Conservation (phyloP, 2,797 vertebrate species). For the Crypturellus tataupa region DNA sequence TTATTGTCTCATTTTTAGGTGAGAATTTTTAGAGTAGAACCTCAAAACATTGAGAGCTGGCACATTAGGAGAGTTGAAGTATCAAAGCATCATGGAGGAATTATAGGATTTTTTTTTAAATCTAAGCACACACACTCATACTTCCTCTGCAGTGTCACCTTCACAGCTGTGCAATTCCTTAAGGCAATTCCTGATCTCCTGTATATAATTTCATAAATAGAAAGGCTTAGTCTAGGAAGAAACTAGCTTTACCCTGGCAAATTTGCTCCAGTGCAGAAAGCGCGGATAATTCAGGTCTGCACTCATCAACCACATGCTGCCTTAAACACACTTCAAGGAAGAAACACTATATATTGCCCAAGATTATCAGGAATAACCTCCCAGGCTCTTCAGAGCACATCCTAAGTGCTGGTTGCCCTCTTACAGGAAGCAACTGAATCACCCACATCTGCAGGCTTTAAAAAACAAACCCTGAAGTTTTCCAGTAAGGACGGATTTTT, state of each 20-base stretch:
- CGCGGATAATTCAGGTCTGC: neutral
- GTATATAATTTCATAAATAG: neutral
- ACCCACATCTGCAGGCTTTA: neutral
- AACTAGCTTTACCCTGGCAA: neutral
- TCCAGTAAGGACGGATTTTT: neutral
- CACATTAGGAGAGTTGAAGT: neutral
- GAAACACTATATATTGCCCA: neutral
- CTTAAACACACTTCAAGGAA: neutral
- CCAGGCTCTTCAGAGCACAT: neutral
- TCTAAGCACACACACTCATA: neutral
- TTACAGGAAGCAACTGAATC: slow-evolving; percentile 10
- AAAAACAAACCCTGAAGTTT: neutral
- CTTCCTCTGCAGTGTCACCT: neutral
- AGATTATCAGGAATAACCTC: neutral
- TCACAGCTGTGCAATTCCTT: neutral
- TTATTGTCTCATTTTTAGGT: neutral
- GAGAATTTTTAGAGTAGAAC: neutral
- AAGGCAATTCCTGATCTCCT: neutral
- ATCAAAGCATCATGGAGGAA: neutral
- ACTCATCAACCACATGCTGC: neutral
- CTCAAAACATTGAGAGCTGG: neutral
- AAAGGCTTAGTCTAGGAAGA: neutral
- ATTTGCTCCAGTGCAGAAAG: neutral
- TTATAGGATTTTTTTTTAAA: neutral
- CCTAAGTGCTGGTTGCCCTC: neutral